A percentile compares a stretch with the other conserved stretches of the same genome.
Conservation (phyloP, 2,113 vertebrate genomes). For the Semicossyphus pulcher region DNA sequence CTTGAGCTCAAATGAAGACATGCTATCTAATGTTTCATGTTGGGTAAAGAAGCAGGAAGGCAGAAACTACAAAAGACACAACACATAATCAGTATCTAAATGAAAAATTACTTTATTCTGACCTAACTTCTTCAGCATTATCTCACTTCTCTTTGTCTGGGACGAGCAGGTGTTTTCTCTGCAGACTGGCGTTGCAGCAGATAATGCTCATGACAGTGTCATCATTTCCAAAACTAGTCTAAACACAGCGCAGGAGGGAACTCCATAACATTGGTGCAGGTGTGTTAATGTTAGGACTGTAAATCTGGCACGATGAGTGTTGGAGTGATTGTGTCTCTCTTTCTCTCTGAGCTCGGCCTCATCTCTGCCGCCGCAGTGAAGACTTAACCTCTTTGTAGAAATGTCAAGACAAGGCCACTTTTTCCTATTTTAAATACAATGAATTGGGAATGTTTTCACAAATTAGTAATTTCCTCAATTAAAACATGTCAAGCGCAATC, state of each 20-base stretch:
- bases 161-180: slow-evolving; percentile 51
- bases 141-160: slow-evolving; percentile 1
- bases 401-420: too few relatives aligned
- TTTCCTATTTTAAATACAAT: background rate
- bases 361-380: slow-evolving; percentile 1
- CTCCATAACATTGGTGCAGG: slow-evolving; percentile 65
- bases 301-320: slow-evolving; percentile 58
- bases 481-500: background rate
- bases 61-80: background rate
- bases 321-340: slow-evolving; percentile 36
- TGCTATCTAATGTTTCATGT: background rate
- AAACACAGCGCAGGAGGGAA: slow-evolving; percentile 66
- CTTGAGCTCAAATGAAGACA: background rate
- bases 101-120: too few relatives aligned
- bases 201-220: slow-evolving; percentile 50
- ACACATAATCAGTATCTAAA: too few relatives aligned
- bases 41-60: background rate
- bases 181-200: slow-evolving; percentile 19
- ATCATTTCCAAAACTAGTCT: slow-evolving; percentile 68
- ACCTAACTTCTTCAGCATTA: background rate
- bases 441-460: background rate
- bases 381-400: slow-evolving; percentile 1
- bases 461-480: background rate
- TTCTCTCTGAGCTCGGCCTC: slow-evolving; percentile 26
- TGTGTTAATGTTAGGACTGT: slow-evolving; percentile 75